Base-by-base conservation (phyloP, 2,113 vertebrate species). In the Speoplatyrhinus poulsoni region DNA sequence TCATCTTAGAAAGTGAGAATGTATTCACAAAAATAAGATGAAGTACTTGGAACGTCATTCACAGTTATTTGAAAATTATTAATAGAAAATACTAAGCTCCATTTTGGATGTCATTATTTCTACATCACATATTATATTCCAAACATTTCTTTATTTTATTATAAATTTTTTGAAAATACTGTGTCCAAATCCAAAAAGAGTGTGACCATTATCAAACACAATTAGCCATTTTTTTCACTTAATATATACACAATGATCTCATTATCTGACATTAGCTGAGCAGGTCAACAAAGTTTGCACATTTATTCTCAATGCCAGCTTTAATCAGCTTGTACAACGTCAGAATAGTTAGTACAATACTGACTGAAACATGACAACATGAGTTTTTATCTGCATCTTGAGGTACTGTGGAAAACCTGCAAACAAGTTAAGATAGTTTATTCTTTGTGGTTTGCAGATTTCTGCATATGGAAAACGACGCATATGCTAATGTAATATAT, bases 31-130 rank as follows among this genome's bases (percentile, higher is more conserved):
- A 82, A 12, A 12, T 15, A 12, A 52, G 1, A 52, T 52, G 13
- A 12, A 52, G 13, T 12, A 85, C 36, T 8, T 75, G 81, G 64
- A 80, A 80, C 60, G 58, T 79, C 73, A 81, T 89, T 85, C 84
- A 87, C 85, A 85, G 83, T 87, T 84, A 77, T 79, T 82, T 62
- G 80, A 69, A 82, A 4, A 0, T 52, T 16, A 75, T 82, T 70
- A 73, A 74, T 73, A 74, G 52, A 78, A 83, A 55, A 73, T 71
- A 60, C 75, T 26, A 76, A 81, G 76, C 70, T 84, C 47, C 53
- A 56, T 72, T 82, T 76, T 67, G 78, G 58, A 41, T 41, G 36
- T 5, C 36, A 41, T 6, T 41, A 41, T 41, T 41, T 41, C 36
- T 41, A 41, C 36, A 41, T 8, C 36, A 41, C 36, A 41, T 41